Conservation (phyloP, 2,797 vertebrate genomes). For the Megaceryle alcyon region DNA sequence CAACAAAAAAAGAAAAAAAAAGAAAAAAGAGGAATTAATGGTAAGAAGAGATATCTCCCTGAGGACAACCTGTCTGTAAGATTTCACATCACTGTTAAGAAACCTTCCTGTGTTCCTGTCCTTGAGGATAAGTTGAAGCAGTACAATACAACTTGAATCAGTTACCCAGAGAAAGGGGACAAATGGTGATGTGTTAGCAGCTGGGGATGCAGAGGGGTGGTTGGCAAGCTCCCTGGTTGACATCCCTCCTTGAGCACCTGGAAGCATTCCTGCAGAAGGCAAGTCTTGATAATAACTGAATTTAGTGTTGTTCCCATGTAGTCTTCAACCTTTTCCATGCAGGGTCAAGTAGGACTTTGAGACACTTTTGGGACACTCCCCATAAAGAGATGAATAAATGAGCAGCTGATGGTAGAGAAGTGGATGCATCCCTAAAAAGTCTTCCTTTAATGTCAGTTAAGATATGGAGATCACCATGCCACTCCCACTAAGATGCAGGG, state of each 20-base stretch:
- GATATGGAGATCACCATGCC: neutral
- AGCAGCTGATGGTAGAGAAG: neutral
- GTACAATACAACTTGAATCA: neutral
- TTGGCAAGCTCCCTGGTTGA: neutral
- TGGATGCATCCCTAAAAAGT: neutral
- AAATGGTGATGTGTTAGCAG: neutral
- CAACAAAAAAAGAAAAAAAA: neutral
- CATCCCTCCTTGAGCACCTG: neutral
- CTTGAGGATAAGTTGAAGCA: fast-evolving
- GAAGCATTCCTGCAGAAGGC: neutral
- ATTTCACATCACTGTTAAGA: neutral
- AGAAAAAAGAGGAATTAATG: neutral
- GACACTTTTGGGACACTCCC: neutral
- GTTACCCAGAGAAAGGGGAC: neutral
- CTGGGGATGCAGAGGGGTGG: neutral
- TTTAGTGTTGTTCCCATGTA: neutral
- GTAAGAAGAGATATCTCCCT: neutral
- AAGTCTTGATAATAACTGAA: neutral
- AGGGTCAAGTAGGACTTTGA: neutral
- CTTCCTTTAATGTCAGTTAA: neutral
- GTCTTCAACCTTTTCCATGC: neutral
- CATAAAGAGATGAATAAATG: fast-evolving
- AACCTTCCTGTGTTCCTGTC: neutral
- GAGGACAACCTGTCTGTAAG: neutral
- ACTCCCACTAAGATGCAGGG: neutral